Percentiles rank a stretch among this genome's conserved stretches.
Evolutionary conservation across 1,140 invertebrate species (phyloP).

Genomic region (Drosophila sturtevanti): DNA sequence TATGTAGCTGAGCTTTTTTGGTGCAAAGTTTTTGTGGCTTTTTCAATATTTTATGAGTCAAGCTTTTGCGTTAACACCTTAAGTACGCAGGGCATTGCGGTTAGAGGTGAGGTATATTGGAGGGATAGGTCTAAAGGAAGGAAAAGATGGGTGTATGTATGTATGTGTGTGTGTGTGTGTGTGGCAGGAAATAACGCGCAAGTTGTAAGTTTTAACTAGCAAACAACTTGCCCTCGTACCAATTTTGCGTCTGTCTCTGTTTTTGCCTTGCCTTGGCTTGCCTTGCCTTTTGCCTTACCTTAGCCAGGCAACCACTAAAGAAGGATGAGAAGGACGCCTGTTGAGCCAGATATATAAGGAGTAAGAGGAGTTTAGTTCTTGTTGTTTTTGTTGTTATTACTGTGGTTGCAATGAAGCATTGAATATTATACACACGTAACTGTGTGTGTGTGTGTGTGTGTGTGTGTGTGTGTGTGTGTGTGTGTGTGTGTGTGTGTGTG

Average conservation of each 20-base stretch:
- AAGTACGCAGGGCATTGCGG: slow-evolving; percentile 76
- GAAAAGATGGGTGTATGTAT: not conserved
- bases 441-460: not conserved
- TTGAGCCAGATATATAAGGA: slow-evolving; percentile 52
- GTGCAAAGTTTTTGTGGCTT: slow-evolving; percentile 81
- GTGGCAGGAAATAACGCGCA: slow-evolving; percentile 78
- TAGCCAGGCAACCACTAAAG: slow-evolving; percentile 30
- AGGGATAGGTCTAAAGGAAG: not conserved
- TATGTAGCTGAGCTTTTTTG: slow-evolving; percentile 59
- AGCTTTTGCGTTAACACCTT: slow-evolving; percentile 81
- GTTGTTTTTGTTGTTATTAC: slow-evolving; percentile 46
- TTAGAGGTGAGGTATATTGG: slow-evolving; percentile 25
- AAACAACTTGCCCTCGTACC: slow-evolving; percentile 53
- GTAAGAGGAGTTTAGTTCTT: not conserved
- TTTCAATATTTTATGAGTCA: slow-evolving; percentile 83
- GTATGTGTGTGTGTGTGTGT: slow-evolving; percentile 45
- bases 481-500: not conserved
- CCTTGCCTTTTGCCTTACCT: not conserved
- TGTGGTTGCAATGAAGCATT: slow-evolving; percentile 79
- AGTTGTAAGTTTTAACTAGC: slow-evolving; percentile 79
- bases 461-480: not conserved
- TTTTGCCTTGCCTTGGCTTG: slow-evolving; percentile 14
- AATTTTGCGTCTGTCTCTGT: not conserved
- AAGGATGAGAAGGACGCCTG: slow-evolving; percentile 31
- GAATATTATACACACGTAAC: slow-evolving; percentile 65